Conservation (phyloP, 2,797 vertebrate species). For the Leucoraja ocellata region DNA sequence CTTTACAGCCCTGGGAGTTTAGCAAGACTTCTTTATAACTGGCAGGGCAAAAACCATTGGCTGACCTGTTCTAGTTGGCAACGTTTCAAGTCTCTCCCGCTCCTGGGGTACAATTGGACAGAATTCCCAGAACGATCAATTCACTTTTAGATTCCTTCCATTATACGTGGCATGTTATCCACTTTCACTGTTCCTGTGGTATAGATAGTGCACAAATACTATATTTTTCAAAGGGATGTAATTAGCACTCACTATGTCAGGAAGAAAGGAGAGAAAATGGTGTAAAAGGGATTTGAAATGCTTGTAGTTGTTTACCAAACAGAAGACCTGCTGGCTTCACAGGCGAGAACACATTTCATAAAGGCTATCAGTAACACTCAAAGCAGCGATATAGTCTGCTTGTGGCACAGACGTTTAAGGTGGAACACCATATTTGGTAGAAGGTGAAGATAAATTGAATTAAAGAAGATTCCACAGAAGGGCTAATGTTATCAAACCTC, state of each 20-base stretch:
- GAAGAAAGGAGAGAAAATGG: not conserved
- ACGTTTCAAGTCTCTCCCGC: slow-evolving; percentile 61
- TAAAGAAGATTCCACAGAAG: slow-evolving; percentile 33
- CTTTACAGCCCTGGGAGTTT: slow-evolving; percentile 53
- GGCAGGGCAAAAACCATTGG: slow-evolving; percentile 68
- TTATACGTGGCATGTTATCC: slow-evolving; percentile 73
- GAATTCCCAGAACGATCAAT: slow-evolving; percentile 72
- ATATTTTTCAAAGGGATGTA: not conserved
- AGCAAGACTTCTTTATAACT: slow-evolving; percentile 66
- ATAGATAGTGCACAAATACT: slow-evolving; percentile 66
- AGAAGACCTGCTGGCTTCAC: not conserved
- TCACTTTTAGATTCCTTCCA: slow-evolving; percentile 69
- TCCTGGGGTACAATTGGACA: slow-evolving; percentile 67
- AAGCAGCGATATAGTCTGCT: not conserved
- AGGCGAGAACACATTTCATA: not conserved
- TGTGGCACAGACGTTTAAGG: not conserved
- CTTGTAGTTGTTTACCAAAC: slow-evolving; percentile 12
- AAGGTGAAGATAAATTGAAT: slow-evolving; percentile 27
- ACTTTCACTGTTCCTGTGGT: slow-evolving; percentile 71
- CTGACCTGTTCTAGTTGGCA: slow-evolving; percentile 66
- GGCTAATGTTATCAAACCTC: slow-evolving; percentile 27
- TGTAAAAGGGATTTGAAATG: slow-evolving; percentile 22
- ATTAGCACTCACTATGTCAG: slow-evolving; percentile 56
- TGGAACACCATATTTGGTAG: slow-evolving; percentile 2
- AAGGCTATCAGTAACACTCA: not conserved